These are phyloP conservation scores for Psilopogon haemacephalus DNA, from an alignment of 2,113 vertebrate genomes.

Conservation along the genomic window DNA sequence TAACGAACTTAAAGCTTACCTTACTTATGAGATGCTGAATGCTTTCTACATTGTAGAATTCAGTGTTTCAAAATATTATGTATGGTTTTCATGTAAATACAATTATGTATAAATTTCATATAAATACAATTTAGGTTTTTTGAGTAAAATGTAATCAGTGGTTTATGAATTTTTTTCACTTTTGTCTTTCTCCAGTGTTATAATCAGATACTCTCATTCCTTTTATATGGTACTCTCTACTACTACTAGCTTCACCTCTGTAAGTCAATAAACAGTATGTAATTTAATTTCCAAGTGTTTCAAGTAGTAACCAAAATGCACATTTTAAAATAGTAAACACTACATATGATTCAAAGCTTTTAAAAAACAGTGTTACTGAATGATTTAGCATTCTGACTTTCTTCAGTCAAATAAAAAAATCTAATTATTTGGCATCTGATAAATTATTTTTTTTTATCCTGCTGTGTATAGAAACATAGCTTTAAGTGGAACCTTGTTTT, in stretches of 20 bases:
- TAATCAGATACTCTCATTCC: neutral
- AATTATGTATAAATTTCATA: neutral
- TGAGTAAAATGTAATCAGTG: neutral
- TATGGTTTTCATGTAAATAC: neutral
- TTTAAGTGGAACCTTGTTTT: neutral
- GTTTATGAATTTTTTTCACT: neutral
- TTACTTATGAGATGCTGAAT: neutral
- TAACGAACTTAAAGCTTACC: neutral
- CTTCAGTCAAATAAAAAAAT: neutral
- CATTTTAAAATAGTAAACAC: constrained; percentile 37
- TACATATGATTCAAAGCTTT: neutral
- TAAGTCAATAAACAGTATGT: neutral
- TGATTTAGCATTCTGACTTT: neutral
- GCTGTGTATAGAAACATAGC: neutral
- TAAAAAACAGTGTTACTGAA: neutral
- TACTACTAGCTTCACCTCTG: neutral
- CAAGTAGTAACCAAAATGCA: neutral
- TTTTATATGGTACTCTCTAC: neutral
- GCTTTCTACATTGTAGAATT: neutral
- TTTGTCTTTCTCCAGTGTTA: neutral
- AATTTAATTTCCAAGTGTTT: neutral
- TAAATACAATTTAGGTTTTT: neutral
- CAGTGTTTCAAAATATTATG: neutral
- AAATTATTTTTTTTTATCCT: neutral
- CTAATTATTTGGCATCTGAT: neutral